Base-by-base conservation (phyloP, 2,797 vertebrate species). In the Tiaroga cobitis region DNA sequence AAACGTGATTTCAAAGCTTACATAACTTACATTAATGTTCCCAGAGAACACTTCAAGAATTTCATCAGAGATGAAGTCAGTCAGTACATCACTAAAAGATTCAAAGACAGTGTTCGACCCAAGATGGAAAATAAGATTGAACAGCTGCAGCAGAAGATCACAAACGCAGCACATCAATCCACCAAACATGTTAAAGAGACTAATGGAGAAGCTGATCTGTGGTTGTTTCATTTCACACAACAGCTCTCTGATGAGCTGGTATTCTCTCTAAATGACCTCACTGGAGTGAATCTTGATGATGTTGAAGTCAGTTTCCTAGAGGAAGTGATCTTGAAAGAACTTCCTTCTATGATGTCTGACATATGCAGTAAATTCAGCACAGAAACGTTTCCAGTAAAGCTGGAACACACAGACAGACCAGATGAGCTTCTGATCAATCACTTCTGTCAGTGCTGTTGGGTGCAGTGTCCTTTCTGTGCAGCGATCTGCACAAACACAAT, bases 1-100 rank as follows among this genome's bases (percentile, higher is more conserved):
- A 13, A 93, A 18, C 90, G 93, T 77, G 80, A 91, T 0, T 94
- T 94, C 88, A 61, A 89, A 1, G n/a, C 90, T 0, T 95, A 88
- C 39, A 61, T 15, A 13, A 0, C 16, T 0, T 95, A 94, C 81
- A 26, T 96, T 46, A 0, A 1, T 0, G 0, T 0, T 5, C 88
- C 93, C 24, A 0, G 8, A 41, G 0, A 24, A 0, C 90, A 90
- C 67, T 92, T 93, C 8, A 39, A 32, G 5, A 37, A 0, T 0
- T 94, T 93, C 46, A 92, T 93, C 15, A 0, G 46, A 84, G 77
- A 0, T 0, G 4, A 0, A 16, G 91, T 93, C 15, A 29, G 37
- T 10, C 63, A 49, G 11, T 78, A 84, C 13, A 41, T 86, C 24
- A 70, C 1, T 13, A 4, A 8, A 7, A 39, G 46, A 21, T 81